Base-by-base conservation (phyloP, 2,888 invertebrate species). In the Cataglyphis cursor region DNA sequence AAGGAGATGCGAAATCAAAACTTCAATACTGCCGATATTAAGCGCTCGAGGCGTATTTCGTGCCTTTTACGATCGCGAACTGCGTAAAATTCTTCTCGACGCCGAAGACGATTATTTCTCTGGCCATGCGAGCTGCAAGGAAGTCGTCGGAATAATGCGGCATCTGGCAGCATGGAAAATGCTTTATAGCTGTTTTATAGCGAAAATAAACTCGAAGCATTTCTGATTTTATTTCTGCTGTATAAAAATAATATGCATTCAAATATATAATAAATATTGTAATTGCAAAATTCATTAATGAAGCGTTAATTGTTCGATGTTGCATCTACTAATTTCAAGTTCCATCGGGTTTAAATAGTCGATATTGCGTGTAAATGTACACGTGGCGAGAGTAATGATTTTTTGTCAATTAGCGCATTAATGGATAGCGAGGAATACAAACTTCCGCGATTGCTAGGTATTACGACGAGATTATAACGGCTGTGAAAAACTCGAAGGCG, bases 1-100 rank as follows among this genome's bases (percentile, higher is more conserved):
- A 89, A 85, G 90, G 90, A 90, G 89, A 90, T 88, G 89, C 90
- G 92, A 93, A 94, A 93, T 93, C 93, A 93, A 93, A 94, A 93
- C 93, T 92, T 92, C 91, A 90, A 88, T 89, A 83, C 87, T 86
- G 87, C 84, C 86, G 81, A 74, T 80, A 85, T 88, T 86, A 85
- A 88, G 78, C 65, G 70, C 62, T 62, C 21, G 44, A 66, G 48
- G 73, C 81, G 86, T 82, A 83, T 82, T 81, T 74, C 59, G 59
- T 70, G 81, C 73, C 86, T 73, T 88, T 87, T 90, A 88, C 85
- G 88, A 89, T 82, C 88, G 84, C 31, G 61, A 83, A 44, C 64
- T 51, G 66, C 18, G 66, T 62, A 38, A 65, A 75, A 65, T 51
- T 75, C 72, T 31, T 21, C 64, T 18, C 73, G 81, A 75, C 74